Evolutionary conservation across 1,140 invertebrate genomes (phyloP).

Genomic region (Cydia pomonella): DNA sequence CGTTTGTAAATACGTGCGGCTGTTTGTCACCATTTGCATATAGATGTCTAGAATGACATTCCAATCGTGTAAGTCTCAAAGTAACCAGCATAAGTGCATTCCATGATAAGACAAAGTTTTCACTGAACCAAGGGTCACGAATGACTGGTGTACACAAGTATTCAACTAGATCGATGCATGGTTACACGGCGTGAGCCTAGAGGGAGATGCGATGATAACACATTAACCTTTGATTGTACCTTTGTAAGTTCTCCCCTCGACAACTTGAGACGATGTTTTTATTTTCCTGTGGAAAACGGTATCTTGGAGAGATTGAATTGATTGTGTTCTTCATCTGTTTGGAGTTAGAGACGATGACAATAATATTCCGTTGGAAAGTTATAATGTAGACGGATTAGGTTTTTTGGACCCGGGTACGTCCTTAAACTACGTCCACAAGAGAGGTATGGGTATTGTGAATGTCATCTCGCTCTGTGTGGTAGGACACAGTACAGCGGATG

Average conservation of each 20-base stretch:
- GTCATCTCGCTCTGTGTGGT: too few relatives aligned
- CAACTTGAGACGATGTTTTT: conserved; percentile 23
- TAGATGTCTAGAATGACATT: conserved; percentile 52
- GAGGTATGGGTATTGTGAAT: too few relatives aligned
- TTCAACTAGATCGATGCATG: background rate
- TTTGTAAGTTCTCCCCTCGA: conserved; percentile 26
- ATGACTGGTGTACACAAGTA: background rate
- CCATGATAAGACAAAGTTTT: background rate
- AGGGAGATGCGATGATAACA: conserved; percentile 23
- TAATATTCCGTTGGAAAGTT: background rate
- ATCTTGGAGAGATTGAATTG: background rate
- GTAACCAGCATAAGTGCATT: background rate
- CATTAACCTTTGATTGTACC: conserved; percentile 33
- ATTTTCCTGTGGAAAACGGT: conserved; percentile 11
- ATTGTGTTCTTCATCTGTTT: conserved; percentile 2
- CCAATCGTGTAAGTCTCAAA: background rate
- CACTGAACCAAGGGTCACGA: background rate
- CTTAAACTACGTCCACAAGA: too few relatives aligned
- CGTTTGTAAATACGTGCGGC: conserved; percentile 73
- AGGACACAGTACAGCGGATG: too few relatives aligned
- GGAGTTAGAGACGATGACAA: background rate
- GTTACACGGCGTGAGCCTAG: background rate
- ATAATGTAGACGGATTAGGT: background rate
- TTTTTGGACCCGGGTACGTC: too few relatives aligned
- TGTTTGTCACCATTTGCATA: conserved; percentile 79